A percentile compares a stretch with the other conserved stretches of the same genome.
phyloP scores from a whole-genome alignment of 2,888 invertebrate species.

The Nymphalis c-album region DNA sequence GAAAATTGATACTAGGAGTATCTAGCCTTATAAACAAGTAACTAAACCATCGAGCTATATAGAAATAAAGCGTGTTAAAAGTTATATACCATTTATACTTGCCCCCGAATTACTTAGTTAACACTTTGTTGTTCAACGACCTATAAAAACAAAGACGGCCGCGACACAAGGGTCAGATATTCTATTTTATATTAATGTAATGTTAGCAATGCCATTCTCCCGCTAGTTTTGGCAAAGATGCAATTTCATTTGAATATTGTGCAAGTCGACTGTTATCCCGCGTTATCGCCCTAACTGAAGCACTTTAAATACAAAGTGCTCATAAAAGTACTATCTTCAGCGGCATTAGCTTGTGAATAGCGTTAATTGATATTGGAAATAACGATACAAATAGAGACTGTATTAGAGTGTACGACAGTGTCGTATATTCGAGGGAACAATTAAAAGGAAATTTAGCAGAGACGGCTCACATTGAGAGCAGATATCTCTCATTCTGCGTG shows the following conservation, averaged over 20 bases:
- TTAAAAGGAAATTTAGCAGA: slow-evolving; percentile 70
- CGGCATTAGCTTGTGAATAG: slow-evolving; percentile 50
- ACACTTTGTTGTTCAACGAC: slow-evolving; percentile 54
- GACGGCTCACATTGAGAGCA: slow-evolving; percentile 48
- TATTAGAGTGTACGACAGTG: slow-evolving; percentile 19
- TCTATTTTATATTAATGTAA: slow-evolving; percentile 80
- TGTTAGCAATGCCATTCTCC: slow-evolving; percentile 73
- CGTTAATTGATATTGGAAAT: slow-evolving; percentile 59
- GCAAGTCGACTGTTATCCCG: slow-evolving; percentile 73
- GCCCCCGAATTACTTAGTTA: slow-evolving; percentile 24
- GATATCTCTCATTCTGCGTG: slow-evolving; percentile 71
- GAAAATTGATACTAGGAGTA: too few relatives aligned
- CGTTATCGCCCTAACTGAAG: slow-evolving; percentile 66
- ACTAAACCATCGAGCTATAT: background rate
- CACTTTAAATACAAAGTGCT: slow-evolving; percentile 76
- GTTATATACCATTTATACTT: slow-evolving; percentile 20
- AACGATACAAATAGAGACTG: slow-evolving; percentile 25
- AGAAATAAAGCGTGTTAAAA: slow-evolving; percentile 1
- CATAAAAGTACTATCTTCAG: slow-evolving; percentile 64
- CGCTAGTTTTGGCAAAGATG: slow-evolving; percentile 82
- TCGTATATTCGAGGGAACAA: slow-evolving; percentile 62
- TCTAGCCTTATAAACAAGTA: too few relatives aligned
- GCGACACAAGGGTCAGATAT: slow-evolving; percentile 71
- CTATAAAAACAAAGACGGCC: slow-evolving; percentile 76
- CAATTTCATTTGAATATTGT: slow-evolving; percentile 82